Conservation (phyloP, 2,797 vertebrate genomes). For the Glyptemys insculpta region DNA sequence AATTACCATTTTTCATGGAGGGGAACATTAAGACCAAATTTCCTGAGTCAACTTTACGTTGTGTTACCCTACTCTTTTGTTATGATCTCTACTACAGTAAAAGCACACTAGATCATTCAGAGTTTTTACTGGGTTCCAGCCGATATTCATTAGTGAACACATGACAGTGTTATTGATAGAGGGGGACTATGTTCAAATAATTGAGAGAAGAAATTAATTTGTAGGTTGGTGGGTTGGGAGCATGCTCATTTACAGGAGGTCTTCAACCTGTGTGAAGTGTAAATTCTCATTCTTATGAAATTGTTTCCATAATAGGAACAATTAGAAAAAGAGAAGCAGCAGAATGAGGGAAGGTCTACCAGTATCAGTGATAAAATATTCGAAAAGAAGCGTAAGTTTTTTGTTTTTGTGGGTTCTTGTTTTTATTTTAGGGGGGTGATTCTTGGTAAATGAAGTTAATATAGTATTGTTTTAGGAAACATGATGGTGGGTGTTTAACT, state of each 20-base stretch:
- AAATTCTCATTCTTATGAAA: background rate
- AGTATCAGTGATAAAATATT: slow-evolving; percentile 83
- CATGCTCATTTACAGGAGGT: background rate
- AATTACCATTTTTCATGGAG: background rate
- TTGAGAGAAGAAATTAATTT: background rate
- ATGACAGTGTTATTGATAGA: background rate
- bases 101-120: background rate
- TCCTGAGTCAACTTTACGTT: background rate
- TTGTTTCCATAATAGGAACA: slow-evolving; percentile 86
- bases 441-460: background rate
- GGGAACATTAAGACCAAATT: background rate
- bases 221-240: background rate
- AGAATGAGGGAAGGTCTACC: slow-evolving; percentile 83
- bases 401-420: background rate
- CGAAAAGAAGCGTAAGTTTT: slow-evolving; percentile 92
- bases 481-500: background rate
- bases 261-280: background rate
- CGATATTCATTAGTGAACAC: background rate
- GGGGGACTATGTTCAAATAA: background rate
- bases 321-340: slow-evolving; percentile 92
- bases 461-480: background rate
- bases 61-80: background rate
- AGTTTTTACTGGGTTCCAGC: background rate
- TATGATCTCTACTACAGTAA: background rate
- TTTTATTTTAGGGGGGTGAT: background rate